These are phyloP conservation scores for Leptura quadrifasciata DNA, from an alignment of 2,888 invertebrate species.

Conservation along the genomic window DNA sequence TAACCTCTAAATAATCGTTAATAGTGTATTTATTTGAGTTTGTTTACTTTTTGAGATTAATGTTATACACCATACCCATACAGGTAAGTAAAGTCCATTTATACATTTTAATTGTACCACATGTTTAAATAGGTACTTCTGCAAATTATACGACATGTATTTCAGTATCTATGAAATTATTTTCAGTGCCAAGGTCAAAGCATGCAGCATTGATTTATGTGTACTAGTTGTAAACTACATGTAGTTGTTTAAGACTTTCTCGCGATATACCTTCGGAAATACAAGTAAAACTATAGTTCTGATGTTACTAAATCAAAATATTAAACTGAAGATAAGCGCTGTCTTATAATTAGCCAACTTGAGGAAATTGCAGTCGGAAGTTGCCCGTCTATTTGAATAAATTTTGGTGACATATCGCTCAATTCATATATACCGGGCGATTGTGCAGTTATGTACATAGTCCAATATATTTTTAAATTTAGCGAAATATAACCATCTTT, in stretches of 20 bases:
- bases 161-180: not conserved
- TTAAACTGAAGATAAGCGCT: too few species aligned
- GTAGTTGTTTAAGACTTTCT: not conserved
- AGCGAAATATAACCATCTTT: too few species aligned
- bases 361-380: too few species aligned
- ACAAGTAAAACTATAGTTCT: too few species aligned
- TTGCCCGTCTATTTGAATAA: too few species aligned
- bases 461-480: too few species aligned
- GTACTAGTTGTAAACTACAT: not conserved
- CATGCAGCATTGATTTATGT: not conserved
- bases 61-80: not conserved
- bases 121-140: not conserved
- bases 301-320: too few species aligned
- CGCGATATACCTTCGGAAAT: too few species aligned
- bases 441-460: too few species aligned
- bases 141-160: not conserved
- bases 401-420: too few species aligned
- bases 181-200: not conserved
- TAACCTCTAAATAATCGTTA: slow-evolving; percentile 48
- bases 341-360: too few species aligned
- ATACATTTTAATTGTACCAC: not conserved
- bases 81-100: not conserved
- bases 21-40: slow-evolving; percentile 27
- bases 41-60: not conserved
- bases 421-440: too few species aligned